Conservation (phyloP, 1,140 invertebrate species). For the Rhagoletis zephyria region DNA sequence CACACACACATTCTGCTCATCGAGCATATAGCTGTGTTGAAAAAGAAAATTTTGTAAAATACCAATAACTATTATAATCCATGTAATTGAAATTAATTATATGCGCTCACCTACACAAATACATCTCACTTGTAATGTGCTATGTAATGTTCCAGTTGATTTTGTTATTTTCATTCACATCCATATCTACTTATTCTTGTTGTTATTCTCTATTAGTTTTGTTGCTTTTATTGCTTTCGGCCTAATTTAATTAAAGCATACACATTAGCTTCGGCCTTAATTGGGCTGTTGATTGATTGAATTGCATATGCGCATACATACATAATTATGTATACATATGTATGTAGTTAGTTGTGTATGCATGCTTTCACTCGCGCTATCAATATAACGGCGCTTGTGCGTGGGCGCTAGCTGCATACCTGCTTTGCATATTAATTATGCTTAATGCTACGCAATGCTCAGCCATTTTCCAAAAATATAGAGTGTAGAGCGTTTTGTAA, state of each 20-base stretch:
- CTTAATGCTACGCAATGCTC: neutral
- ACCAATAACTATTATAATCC: conserved; percentile 46
- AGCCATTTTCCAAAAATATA: neutral
- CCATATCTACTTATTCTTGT: neutral
- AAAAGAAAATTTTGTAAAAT: conserved; percentile 28
- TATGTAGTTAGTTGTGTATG: neutral
- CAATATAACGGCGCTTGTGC: neutral
- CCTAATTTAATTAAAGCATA: conserved; percentile 53
- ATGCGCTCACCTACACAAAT: conserved; percentile 10
- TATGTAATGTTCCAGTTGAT: neutral
- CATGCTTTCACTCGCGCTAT: neutral
- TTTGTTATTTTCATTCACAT: conserved; percentile 9
- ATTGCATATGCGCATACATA: conserved; percentile 33
- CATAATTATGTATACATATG: too few relatives aligned
- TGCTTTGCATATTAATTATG: conserved; percentile 47
- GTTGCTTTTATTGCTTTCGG: conserved; percentile 1
- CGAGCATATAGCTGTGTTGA: neutral
- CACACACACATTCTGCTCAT: neutral
- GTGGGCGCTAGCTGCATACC: neutral
- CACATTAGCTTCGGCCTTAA: conserved; percentile 49
- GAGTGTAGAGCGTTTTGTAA: neutral
- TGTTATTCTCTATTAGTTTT: neutral
- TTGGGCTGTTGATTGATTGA: conserved; percentile 53
- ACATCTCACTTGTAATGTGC: neutral
- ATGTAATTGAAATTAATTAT: conserved; percentile 55